Evolutionary conservation across 2,888 invertebrate genomes (phyloP).

Genomic region (Nipponacmea schrenckii): DNA sequence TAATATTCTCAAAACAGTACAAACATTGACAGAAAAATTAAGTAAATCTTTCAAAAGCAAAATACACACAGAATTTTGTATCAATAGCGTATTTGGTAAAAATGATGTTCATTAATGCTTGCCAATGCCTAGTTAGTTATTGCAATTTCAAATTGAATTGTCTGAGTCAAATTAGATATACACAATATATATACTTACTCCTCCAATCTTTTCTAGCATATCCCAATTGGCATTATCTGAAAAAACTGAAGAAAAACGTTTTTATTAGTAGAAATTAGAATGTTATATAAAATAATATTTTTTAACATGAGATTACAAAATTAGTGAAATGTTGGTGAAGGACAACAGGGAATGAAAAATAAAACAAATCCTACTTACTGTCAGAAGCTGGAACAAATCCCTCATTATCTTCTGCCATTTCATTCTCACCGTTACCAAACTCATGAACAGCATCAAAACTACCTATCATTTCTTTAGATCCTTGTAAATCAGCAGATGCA

Average conservation of each 20-base stretch:
- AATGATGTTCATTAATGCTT: no score
- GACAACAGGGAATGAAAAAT: background rate
- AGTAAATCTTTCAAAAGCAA: no score
- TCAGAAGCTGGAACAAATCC: constrained; percentile 50
- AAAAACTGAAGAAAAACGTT: constrained; percentile 52
- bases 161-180: background rate
- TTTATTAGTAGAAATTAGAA: no score
- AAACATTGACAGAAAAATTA: no score
- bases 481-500: constrained; percentile 11
- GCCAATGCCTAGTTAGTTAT: no score
- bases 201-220: constrained; percentile 60
- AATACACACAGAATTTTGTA: no score
- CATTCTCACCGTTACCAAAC: constrained; percentile 45
- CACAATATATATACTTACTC: constrained; percentile 15
- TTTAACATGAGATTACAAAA: background rate
- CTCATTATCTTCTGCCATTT: constrained; percentile 52
- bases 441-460: constrained; percentile 50
- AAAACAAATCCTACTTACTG: constrained; percentile 30
- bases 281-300: no score
- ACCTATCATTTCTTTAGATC: constrained; percentile 18
- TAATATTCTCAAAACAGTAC: no score
- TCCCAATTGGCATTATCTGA: constrained; percentile 64
- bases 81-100: no score
- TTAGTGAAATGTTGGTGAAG: background rate
- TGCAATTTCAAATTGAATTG: no score